Evolutionary conservation across 2,888 invertebrate genomes (phyloP), one percentile per base, ranked within the genome.

Genomic region (Conistra vaccinii): DNA sequence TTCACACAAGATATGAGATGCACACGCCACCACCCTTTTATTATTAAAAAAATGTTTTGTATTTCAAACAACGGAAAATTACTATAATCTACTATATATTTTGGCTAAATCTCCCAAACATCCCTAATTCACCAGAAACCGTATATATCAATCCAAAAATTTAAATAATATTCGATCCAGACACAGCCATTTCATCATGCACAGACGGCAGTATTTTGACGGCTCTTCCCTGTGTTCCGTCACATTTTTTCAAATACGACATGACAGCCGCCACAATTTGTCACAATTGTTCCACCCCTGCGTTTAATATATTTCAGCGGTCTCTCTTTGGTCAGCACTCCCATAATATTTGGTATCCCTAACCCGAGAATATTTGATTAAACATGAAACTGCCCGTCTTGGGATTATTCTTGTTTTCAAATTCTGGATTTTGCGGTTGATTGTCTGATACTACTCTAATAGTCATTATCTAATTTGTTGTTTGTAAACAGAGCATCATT

Each of bases 201-300:
- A 62, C 48, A 57, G 29, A 53, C 62, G 45, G 35, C 67, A 53
- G 26, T 69, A 67, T 76, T 81, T 58, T 60, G 57, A 53, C 62
- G 62, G 42, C 39, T 53, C 26, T 67, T 69, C 74, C 71, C 32
- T 70, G 20, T 51, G 42, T 73, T 65, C 17, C 67, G 57, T 76
- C 79, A 78, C 57, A 78, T 79, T 80, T 86, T 86, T 85, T 74
- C 61, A 70, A 69, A 73, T 29, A 53, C 39, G 51, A 70, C 82
- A 76, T 48, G 76, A 67, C 76, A 73, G n/a, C 35, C 32, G 45
- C 74, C 73, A 82, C 83, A 78, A 85, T 84, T 84, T 85, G 83
- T 83, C 86, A 83, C 83, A 85, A 84, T 85, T 83, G 85, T 85
- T 76, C 86, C 71, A 71, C 72, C 83, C 83, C 83, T 75, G 63